Evolutionary conservation across 2,113 vertebrate species (phyloP).

Genomic region (Podiceps cristatus): DNA sequence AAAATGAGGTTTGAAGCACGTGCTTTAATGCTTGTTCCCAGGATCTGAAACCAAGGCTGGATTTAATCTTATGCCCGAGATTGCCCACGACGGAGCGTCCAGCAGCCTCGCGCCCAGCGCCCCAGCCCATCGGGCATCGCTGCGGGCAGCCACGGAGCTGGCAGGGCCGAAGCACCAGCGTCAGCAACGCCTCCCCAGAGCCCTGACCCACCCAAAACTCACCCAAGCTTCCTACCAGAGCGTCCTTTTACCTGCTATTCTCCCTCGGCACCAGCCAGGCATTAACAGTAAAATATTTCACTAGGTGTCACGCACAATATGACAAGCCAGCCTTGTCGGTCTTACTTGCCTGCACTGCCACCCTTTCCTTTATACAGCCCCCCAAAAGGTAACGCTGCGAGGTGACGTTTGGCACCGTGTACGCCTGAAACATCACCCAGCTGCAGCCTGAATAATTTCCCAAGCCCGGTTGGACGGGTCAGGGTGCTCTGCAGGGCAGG

Average conservation of each 20-base stretch:
- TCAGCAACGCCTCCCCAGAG: too few relatives aligned
- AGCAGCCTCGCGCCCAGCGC: neutral
- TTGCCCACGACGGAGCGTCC: too few relatives aligned
- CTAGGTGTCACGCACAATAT: neutral
- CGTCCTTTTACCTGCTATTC: too few relatives aligned
- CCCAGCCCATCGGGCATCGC: rapidly evolving
- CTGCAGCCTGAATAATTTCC: neutral
- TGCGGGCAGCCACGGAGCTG: too few relatives aligned
- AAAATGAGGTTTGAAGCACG: neutral
- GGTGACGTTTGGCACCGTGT: neutral
- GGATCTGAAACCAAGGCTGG: neutral
- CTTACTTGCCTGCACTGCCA: neutral
- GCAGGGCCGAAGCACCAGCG: too few relatives aligned
- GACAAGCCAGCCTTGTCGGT: too few relatives aligned
- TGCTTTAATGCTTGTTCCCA: neutral
- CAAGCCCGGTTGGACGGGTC: neutral
- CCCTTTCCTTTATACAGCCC: neutral
- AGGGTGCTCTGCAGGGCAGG: neutral
- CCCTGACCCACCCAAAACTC: too few relatives aligned
- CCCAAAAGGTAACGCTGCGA: rapidly evolving
- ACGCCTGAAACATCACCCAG: rapidly evolving
- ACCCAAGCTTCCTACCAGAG: neutral
- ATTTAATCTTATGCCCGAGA: neutral
- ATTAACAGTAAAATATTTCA: neutral
- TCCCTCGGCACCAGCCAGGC: neutral